A percentile compares a stretch with the other conserved stretches of the same genome.
These are phyloP conservation scores for Branchinecta lindahli DNA, from an alignment of 1,140 invertebrate genomes.

Conservation along the genomic window DNA sequence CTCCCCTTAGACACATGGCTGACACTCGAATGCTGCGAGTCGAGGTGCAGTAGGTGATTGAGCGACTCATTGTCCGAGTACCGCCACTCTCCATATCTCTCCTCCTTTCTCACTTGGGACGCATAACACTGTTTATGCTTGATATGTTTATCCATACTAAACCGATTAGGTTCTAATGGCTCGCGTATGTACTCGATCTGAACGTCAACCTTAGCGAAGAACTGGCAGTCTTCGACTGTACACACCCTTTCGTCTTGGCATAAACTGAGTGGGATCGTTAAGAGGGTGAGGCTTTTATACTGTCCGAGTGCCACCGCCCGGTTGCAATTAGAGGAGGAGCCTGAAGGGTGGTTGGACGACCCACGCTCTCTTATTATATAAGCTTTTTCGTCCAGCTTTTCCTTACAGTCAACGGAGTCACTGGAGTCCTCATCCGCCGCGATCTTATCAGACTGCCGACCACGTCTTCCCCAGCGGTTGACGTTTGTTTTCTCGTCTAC, in stretches of 20 bases:
- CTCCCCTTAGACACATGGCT: slow-evolving; percentile 11
- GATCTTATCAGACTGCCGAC: neutral
- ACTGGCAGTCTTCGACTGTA: slow-evolving; percentile 6
- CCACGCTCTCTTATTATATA: neutral
- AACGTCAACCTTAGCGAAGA: neutral
- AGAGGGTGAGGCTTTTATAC: slow-evolving; percentile 13
- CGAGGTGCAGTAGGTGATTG: neutral
- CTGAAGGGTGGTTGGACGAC: neutral
- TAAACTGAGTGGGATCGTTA: slow-evolving; percentile 11
- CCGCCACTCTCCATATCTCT: neutral
- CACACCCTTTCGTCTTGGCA: neutral
- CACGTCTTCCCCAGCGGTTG: neutral
- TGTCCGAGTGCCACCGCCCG: neutral
- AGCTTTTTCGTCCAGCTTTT: neutral
- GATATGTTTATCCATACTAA: neutral
- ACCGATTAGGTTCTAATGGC: neutral
- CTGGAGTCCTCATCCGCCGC: neutral
- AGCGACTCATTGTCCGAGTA: neutral
- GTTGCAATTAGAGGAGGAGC: neutral
- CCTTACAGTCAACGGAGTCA: neutral
- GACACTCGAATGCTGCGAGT: neutral
- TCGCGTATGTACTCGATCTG: neutral
- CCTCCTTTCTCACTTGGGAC: neutral
- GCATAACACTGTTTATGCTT: slow-evolving; percentile 1
- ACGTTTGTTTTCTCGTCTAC: neutral